Conservation (phyloP, 2,113 vertebrate genomes). For the Microcebus ravelobensis region DNA sequence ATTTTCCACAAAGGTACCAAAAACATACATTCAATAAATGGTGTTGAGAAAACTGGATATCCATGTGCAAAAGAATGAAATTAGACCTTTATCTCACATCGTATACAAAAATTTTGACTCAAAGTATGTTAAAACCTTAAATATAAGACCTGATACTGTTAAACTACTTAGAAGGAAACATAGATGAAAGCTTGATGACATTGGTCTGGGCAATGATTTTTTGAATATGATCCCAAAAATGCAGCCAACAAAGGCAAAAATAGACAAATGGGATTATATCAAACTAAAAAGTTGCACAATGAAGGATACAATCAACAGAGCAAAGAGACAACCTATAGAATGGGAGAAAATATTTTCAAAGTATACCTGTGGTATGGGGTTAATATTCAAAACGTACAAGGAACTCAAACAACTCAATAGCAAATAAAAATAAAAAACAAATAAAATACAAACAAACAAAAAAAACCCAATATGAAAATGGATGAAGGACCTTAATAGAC, state of each 20-base stretch:
- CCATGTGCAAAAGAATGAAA: not conserved
- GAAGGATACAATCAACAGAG: not conserved
- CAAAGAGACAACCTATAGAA: too few relatives aligned
- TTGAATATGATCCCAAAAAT: not conserved
- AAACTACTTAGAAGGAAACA: not conserved
- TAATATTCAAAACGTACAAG: not conserved
- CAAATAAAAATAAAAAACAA: too few relatives aligned
- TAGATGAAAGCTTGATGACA: not conserved
- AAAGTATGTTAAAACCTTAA: not conserved
- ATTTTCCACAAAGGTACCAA: not conserved
- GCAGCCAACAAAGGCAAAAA: not conserved
- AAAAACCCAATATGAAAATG: not conserved
- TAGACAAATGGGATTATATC: not conserved
- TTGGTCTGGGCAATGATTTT: not conserved
- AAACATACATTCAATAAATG: not conserved
- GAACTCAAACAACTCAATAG: not conserved
- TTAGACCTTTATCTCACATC: not conserved
- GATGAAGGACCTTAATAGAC: not conserved
- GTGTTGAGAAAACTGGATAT: not conserved
- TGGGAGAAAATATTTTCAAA: not conserved
- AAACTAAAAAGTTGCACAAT: not conserved
- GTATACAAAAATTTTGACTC: not conserved
- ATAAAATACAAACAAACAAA: not conserved
- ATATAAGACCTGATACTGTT: not conserved
- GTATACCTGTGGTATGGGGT: rapidly evolving